Evolutionary conservation across 2,797 vertebrate genomes (phyloP).

Genomic region (Telmatherina bonti): DNA sequence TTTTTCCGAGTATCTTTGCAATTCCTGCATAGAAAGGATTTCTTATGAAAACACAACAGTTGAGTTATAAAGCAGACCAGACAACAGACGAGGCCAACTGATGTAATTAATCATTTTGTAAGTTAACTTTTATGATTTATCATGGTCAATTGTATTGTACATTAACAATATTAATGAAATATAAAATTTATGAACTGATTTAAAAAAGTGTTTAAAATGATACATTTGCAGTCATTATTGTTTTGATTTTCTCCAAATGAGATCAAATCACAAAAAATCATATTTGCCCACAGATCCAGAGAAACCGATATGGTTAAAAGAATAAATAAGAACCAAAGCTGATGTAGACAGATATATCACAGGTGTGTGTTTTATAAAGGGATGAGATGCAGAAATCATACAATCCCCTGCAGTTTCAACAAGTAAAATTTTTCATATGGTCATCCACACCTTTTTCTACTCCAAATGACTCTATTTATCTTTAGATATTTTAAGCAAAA

Average conservation of each 20-base stretch:
- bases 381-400: slow-evolving; percentile 45
- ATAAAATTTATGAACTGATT: background rate
- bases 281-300: background rate
- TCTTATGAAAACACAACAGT: too few relatives aligned
- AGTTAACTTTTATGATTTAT: background rate
- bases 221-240: too few relatives aligned
- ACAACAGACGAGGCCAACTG: too few relatives aligned
- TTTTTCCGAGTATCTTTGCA: slow-evolving; percentile 73
- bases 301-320: slow-evolving; percentile 13
- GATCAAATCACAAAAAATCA: background rate
- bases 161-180: background rate
- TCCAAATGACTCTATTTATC: slow-evolving; percentile 15
- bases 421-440: slow-evolving; percentile 22
- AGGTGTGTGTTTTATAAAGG: slow-evolving; percentile 51
- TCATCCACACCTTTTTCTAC: slow-evolving; percentile 26
- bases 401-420: slow-evolving; percentile 39
- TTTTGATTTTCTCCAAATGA: too few relatives aligned
- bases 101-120: too few relatives aligned
- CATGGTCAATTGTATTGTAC: background rate
- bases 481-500: too few relatives aligned
- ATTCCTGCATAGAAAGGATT: slow-evolving; percentile 62
- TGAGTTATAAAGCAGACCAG: background rate
- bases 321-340: slow-evolving; percentile 17
- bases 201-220: background rate
- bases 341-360: slow-evolving; percentile 29